These are phyloP conservation scores for Drosophila setosimentum DNA, from an alignment of 2,888 invertebrate species.

Conservation along the genomic window DNA sequence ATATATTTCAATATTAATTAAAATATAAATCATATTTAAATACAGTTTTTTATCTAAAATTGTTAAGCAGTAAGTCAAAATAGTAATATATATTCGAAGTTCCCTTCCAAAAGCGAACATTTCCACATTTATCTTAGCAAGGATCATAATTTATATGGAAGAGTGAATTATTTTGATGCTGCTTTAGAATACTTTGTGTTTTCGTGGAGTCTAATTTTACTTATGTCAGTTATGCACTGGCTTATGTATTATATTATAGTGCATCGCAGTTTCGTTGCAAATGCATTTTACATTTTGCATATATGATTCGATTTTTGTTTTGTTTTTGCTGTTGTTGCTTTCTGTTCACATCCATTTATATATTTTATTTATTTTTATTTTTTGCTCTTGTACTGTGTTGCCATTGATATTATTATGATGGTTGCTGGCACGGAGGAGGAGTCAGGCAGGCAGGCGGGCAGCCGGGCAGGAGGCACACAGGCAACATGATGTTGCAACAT, in stretches of 20 bases:
- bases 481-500: slow-evolving; percentile 80
- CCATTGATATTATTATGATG: slow-evolving; percentile 79
- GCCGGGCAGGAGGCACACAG: slow-evolving; percentile 42
- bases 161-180: too few species aligned
- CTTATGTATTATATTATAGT: slow-evolving; percentile 6
- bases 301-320: slow-evolving; percentile 50
- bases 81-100: fast-evolving
- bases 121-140: neutral
- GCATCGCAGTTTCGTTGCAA: slow-evolving; percentile 36
- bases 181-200: too few species aligned
- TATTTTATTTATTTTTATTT: too few species aligned
- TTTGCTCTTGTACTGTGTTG: slow-evolving; percentile 50
- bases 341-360: slow-evolving; percentile 6
- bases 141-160: neutral
- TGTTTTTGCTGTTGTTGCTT: slow-evolving; percentile 2
- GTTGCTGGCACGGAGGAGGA: slow-evolving; percentile 44
- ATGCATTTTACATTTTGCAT: slow-evolving; percentile 31
- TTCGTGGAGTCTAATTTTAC: neutral
- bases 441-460: slow-evolving; percentile 14
- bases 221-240: neutral
- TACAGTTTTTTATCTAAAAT: neutral
- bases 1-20: neutral
- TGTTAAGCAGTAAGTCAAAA: neutral
- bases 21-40: too few species aligned
- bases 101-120: neutral